Conservation (phyloP, 1,140 invertebrate species). For the Nilaparvata lugens region DNA sequence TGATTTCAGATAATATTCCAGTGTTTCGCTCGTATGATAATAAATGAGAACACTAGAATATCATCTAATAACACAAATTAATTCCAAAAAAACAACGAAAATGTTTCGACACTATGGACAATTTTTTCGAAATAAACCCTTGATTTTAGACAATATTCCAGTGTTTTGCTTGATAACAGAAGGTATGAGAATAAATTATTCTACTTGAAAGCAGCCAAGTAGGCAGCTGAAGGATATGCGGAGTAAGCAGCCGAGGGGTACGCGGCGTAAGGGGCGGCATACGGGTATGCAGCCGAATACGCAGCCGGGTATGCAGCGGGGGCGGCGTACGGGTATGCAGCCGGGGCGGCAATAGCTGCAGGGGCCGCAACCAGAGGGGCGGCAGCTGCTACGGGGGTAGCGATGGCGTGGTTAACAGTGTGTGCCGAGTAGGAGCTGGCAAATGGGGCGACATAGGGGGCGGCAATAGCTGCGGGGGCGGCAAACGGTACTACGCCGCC, state of each 20-base stretch:
- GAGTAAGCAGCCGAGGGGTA: not conserved
- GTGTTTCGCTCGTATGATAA: no score
- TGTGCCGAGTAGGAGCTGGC: slow-evolving; percentile 51
- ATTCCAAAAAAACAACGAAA: no score
- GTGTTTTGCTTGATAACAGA: no score
- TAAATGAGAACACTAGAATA: no score
- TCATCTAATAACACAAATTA: no score
- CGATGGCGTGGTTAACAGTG: slow-evolving; percentile 49
- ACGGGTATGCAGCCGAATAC: slow-evolving; percentile 24
- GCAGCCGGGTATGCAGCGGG: slow-evolving; percentile 26
- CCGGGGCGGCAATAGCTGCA: slow-evolving; percentile 21
- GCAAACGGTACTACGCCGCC: slow-evolving; percentile 30
- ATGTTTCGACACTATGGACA: no score
- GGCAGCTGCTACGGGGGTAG: slow-evolving; percentile 42
- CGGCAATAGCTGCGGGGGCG: slow-evolving; percentile 48
- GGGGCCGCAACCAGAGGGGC: slow-evolving; percentile 35
- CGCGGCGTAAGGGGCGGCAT: not conserved
- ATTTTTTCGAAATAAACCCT: no score
- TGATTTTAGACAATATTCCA: no score
- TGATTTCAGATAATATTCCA: no score
- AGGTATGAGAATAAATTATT: no score
- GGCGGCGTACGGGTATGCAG: slow-evolving; percentile 18
- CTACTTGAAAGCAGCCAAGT: not conserved
- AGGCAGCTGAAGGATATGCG: not conserved
- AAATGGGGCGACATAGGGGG: slow-evolving; percentile 48